These are phyloP conservation scores for Acanthopagrus latus DNA, from an alignment of 2,797 vertebrate species.

Conservation along the genomic window DNA sequence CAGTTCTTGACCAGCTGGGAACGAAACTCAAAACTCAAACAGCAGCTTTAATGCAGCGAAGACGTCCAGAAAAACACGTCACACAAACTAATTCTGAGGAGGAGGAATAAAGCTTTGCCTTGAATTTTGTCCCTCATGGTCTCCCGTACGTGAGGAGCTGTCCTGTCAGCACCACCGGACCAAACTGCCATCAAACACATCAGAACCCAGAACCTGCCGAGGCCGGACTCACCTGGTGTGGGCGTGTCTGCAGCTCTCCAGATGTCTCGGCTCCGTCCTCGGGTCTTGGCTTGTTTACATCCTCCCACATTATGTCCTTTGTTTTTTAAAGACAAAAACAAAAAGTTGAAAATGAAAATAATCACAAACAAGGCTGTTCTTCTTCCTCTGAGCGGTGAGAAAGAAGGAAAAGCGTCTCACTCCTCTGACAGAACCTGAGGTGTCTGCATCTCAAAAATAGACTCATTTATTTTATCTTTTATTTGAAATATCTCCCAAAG, in stretches of 20 bases:
- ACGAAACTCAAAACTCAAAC: no score
- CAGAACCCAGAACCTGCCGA: background rate
- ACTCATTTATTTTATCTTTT: conserved; percentile 16
- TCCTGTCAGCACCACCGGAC: conserved; percentile 40
- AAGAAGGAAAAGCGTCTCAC: conserved; percentile 23
- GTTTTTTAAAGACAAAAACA: background rate
- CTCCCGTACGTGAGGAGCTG: conserved; percentile 1
- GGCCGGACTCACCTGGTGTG: conserved; percentile 71
- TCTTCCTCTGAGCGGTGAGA: conserved; percentile 39
- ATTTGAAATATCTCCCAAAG: conserved; percentile 21
- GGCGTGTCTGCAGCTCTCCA: conserved; percentile 38
- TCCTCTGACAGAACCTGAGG: conserved; percentile 62
- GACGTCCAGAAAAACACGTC: no score
- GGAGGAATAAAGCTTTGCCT: no score
- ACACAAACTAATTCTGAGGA: no score
- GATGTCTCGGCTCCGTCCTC: conserved; percentile 60
- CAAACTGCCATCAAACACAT: conserved; percentile 24
- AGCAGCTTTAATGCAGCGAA: no score
- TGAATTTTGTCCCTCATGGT: background rate
- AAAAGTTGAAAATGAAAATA: conserved; percentile 24
- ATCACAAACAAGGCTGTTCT: conserved; percentile 61
- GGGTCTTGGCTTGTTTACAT: conserved; percentile 38
- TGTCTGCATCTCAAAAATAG: conserved; percentile 67
- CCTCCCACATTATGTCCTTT: conserved; percentile 39
- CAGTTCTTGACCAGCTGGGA: no score